Evolutionary conservation across 2,888 invertebrate genomes (phyloP).

Genomic region (Sycophila texana): DNA sequence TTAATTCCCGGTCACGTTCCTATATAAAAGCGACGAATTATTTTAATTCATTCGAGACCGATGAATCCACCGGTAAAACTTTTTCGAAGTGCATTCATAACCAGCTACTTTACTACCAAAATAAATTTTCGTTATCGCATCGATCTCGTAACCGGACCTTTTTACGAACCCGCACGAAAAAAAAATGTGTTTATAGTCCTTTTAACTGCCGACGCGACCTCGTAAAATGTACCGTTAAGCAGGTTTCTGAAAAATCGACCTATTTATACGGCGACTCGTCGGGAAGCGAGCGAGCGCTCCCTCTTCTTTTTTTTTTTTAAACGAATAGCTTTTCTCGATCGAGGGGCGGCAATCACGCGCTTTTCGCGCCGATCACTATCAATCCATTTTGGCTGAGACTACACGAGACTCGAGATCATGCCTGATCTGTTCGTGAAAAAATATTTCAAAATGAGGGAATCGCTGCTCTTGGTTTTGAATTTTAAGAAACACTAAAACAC

Average conservation of each 20-base stretch:
- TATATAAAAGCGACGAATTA: no score
- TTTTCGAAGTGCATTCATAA: not conserved
- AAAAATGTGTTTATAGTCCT: constrained; percentile 4
- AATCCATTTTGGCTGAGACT: no score
- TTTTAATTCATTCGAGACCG: no score
- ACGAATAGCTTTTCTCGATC: not conserved
- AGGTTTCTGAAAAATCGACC: not conserved
- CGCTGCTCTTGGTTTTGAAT: no score
- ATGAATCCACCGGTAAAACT: no score
- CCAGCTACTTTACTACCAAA: not conserved
- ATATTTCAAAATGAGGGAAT: no score
- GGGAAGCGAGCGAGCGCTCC: not conserved
- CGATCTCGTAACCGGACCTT: not conserved
- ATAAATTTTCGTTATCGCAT: constrained; percentile 6
- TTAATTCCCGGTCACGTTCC: no score
- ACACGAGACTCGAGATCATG: no score
- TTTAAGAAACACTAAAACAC: no score
- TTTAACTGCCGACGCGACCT: not conserved
- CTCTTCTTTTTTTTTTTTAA: not conserved
- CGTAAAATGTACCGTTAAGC: not conserved
- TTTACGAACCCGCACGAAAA: not conserved
- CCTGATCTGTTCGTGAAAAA: no score
- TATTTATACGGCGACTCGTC: not conserved
- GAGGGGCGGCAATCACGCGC: not conserved
- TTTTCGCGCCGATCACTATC: no score